These are phyloP conservation scores for Percina caprodes DNA, from an alignment of 2,113 vertebrate species.

Conservation along the genomic window DNA sequence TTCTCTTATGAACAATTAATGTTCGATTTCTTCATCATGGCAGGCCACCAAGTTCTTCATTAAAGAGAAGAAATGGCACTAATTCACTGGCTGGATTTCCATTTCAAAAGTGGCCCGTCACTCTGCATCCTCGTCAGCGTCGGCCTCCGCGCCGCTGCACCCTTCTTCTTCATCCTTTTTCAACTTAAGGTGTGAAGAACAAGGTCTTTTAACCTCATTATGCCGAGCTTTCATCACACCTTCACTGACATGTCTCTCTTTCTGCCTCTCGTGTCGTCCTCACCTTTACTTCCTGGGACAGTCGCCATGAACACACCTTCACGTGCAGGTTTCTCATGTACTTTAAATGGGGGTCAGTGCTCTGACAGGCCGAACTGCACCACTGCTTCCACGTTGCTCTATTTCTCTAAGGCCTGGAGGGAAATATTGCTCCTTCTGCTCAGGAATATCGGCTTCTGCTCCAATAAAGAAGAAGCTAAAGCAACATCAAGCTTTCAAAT, in stretches of 20 bases:
- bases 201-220: conserved; percentile 81
- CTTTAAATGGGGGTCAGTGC: conserved; percentile 18
- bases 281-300: background rate
- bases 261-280: conserved; percentile 10
- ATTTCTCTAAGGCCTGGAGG: background rate
- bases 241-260: conserved; percentile 62
- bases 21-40: conserved; percentile 55
- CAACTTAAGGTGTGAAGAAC: conserved; percentile 73
- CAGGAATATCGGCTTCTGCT: no score
- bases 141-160: background rate
- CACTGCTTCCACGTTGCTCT: background rate
- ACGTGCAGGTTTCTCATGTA: background rate
- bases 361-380: background rate
- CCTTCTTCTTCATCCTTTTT: background rate
- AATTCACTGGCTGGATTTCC: conserved; percentile 70
- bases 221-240: conserved; percentile 77
- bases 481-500: no score
- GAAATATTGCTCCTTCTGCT: background rate
- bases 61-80: conserved; percentile 49
- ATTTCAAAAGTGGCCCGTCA: conserved; percentile 77
- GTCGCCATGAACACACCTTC: background rate
- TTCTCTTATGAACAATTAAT: conserved; percentile 64
- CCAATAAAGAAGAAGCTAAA: no score
- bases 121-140: conserved; percentile 60
- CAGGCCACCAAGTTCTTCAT: conserved; percentile 77